Conservation (phyloP, 1,140 invertebrate species). For the Heterodera carotae region DNA sequence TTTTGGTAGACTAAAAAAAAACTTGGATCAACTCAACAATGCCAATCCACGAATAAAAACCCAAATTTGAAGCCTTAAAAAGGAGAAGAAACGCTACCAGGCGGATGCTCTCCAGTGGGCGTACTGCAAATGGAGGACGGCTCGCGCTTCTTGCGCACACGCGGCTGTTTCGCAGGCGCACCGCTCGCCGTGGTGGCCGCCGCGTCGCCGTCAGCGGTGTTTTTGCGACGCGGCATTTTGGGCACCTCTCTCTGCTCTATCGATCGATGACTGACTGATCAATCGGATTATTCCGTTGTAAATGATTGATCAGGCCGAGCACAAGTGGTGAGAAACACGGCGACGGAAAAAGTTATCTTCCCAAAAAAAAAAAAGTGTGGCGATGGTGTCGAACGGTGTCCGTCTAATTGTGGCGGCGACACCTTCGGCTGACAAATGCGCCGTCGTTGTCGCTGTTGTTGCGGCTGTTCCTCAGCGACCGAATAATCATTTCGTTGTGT, state of each 20-base stretch:
- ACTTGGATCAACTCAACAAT: too few species aligned
- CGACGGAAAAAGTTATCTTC: too few species aligned
- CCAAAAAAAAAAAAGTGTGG: not conserved
- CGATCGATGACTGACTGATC: not conserved
- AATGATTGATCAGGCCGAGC: too few species aligned
- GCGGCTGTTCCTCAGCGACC: not conserved
- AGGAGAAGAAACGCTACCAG: not conserved
- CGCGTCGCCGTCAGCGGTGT: conserved; percentile 1
- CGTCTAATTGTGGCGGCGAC: not conserved
- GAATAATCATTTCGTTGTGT: not conserved
- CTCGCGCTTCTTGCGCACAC: conserved; percentile 43
- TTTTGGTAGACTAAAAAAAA: too few species aligned
- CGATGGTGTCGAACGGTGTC: too few species aligned
- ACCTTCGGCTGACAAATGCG: not conserved
- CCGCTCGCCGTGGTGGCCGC: conserved; percentile 19
- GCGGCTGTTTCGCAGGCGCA: conserved; percentile 25
- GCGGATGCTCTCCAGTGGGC: conserved; percentile 18
- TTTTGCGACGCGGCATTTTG: conserved; percentile 27
- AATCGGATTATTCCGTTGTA: too few species aligned
- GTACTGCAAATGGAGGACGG: conserved; percentile 29
- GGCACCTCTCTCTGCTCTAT: not conserved
- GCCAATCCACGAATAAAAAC: too few species aligned
- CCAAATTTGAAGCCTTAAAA: not conserved
- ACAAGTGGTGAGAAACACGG: too few species aligned
- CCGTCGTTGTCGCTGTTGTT: not conserved